Base-by-base conservation (phyloP, 30 jellyfish, hydroid and myxozoan species). In the Rhopilema esculentum region DNA sequence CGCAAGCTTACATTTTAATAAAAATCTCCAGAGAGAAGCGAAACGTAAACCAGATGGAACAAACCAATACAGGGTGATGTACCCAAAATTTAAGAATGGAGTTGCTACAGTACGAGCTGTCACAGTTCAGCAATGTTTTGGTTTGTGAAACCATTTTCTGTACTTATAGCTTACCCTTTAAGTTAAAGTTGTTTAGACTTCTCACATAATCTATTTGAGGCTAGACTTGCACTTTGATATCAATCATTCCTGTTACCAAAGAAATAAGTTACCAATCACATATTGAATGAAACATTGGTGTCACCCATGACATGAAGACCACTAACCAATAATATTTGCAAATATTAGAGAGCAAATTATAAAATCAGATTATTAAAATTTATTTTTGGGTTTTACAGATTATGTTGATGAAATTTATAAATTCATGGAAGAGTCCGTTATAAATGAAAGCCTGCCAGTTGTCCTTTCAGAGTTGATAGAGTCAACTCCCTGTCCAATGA, bases 21-120 rank as follows among this genome's bases (percentile, higher is more conserved):
- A 32, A n/a, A 80, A 80, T 26, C 24, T 80, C n/a, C 85, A 80
- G 16, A 32, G 91, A 22, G 91, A 48, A 17, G 91, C 29, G 72
- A 65, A 80, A 67, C 24, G 23, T 21, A 80, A 80, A 1, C 31
- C 28, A 21, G 91, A 80, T 61, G 91, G 91, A 22, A 80, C 91
- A 16, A 66, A 51, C 48, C 82, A 67, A 66, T 25, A 16, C 18
- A 26, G 24, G 30, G 83, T 80, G 21, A 32, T 33, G n/a, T 80
- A 51, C 51, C 91, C 91, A 64, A 80, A 80, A 33, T 80, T 80
- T 80, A 22, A 22, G 67, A 67, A 67, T 63, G 91, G 91, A 48
- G 91, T 61, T 25, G 86, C 91, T 19, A 48, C 69, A 15, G 91
- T 80, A 20, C 31, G 49, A 33, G 72, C 66, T 63, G 83, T 65